These are phyloP conservation scores for Sardina pilchardus DNA, from an alignment of 2,113 vertebrate species.

Conservation along the genomic window DNA sequence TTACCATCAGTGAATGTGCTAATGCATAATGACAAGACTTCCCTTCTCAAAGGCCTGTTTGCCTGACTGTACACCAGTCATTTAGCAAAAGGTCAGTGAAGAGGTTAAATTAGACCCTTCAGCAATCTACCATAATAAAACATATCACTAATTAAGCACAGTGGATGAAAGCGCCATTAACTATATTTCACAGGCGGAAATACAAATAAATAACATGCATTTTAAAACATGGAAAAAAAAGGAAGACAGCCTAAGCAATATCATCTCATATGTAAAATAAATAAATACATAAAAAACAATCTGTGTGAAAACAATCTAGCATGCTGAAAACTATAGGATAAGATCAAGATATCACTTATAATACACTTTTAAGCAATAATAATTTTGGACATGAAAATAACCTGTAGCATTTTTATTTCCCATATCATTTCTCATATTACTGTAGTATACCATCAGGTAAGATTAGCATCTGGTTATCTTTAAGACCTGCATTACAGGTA, in stretches of 20 bases:
- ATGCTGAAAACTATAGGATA: neutral
- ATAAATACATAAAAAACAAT: too few species aligned
- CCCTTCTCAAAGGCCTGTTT: neutral
- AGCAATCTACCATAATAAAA: neutral
- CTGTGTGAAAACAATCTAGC: too few species aligned
- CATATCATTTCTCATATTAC: too few species aligned
- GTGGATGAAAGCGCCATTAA: neutral
- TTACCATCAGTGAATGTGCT: neutral
- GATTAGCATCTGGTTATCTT: neutral
- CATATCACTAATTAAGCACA: neutral
- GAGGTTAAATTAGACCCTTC: neutral
- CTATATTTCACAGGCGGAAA: neutral
- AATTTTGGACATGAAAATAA: neutral
- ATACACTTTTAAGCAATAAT: neutral
- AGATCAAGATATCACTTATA: neutral
- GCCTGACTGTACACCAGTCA: neutral
- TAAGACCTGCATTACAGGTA: neutral
- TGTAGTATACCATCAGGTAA: too few species aligned
- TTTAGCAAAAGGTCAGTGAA: neutral
- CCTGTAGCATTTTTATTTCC: too few species aligned
- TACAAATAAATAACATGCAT: neutral
- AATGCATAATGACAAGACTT: constrained; percentile 1
- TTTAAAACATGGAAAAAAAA: neutral
- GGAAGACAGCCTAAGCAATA: neutral
- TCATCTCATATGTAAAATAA: neutral